A percentile compares a stretch with the other conserved stretches of the same genome.
Conservation (phyloP, 2,888 invertebrate species). For the Eupithecia centaureata region DNA sequence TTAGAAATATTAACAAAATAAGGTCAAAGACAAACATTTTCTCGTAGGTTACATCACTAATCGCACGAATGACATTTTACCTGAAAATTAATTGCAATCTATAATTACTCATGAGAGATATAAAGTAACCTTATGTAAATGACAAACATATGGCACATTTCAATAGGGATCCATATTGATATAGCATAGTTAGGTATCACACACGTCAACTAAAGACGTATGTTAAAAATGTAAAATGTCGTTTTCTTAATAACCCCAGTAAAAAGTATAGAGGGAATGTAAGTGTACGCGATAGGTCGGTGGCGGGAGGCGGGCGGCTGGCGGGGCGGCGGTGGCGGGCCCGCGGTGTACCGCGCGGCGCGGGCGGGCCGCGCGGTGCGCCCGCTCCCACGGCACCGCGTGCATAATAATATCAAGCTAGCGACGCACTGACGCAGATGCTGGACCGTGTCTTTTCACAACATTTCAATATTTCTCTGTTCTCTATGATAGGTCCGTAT, state of each 20-base stretch:
- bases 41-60: background rate
- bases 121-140: conserved; percentile 48
- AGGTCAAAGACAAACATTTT: background rate
- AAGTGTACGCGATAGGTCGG: conserved; percentile 17
- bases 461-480: background rate
- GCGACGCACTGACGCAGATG: background rate
- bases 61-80: background rate
- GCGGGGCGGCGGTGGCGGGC: background rate
- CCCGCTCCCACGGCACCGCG: conserved; percentile 78
- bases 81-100: background rate
- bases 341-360: conserved; percentile 14
- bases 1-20: too few species aligned
- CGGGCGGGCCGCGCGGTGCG: conserved; percentile 1
- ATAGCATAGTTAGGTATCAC: conserved; percentile 58
- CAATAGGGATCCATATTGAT: conserved; percentile 58
- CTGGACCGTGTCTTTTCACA: background rate
- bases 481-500: background rate
- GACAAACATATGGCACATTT: conserved; percentile 45
- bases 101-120: conserved; percentile 6
- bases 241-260: conserved; percentile 53
- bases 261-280: conserved; percentile 4
- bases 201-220: conserved; percentile 53
- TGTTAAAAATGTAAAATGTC: conserved; percentile 64
- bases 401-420: background rate
- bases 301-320: background rate